These are phyloP conservation scores for Pelvicachromis taeniatus DNA, from an alignment of 2,113 vertebrate genomes.

Conservation along the genomic window DNA sequence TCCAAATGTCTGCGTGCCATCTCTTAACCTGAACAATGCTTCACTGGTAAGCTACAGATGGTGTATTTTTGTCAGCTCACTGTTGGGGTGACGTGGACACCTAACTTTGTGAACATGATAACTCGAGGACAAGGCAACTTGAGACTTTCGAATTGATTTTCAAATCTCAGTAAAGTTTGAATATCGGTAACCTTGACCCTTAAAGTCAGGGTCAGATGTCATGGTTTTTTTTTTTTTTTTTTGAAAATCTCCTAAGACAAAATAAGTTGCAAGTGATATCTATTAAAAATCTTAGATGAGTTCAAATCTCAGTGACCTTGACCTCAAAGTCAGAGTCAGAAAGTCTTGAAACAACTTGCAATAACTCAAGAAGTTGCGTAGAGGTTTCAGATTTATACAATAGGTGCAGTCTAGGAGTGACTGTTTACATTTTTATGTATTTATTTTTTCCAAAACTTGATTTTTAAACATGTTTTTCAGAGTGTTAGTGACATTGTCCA, in stretches of 20 bases:
- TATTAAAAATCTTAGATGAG: not conserved
- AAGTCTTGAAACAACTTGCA: not conserved
- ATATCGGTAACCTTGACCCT: not conserved
- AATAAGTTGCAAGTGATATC: not conserved
- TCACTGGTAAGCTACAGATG: conserved; percentile 11
- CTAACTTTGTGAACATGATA: not conserved
- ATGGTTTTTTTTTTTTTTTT: not conserved
- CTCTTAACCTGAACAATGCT: conserved; percentile 53
- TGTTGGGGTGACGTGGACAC: not conserved
- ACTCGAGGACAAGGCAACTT: not conserved
- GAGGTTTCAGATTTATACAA: not conserved
- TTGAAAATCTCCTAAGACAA: not conserved
- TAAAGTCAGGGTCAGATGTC: not conserved
- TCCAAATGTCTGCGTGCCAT: conserved; percentile 67
- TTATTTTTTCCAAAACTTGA: not conserved
- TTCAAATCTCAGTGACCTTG: not conserved
- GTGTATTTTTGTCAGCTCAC: not conserved
- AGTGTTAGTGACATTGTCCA: conserved; percentile 46
- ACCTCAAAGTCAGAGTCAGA: not conserved
- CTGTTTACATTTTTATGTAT: not conserved
- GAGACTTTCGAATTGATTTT: not conserved
- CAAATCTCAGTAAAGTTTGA: not conserved
- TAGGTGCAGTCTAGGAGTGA: not conserved
- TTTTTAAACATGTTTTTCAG: conserved; percentile 51
- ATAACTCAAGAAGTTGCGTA: not conserved